These are phyloP conservation scores for Leptinotarsa texana DNA, from an alignment of 1,140 invertebrate genomes.

Conservation along the genomic window DNA sequence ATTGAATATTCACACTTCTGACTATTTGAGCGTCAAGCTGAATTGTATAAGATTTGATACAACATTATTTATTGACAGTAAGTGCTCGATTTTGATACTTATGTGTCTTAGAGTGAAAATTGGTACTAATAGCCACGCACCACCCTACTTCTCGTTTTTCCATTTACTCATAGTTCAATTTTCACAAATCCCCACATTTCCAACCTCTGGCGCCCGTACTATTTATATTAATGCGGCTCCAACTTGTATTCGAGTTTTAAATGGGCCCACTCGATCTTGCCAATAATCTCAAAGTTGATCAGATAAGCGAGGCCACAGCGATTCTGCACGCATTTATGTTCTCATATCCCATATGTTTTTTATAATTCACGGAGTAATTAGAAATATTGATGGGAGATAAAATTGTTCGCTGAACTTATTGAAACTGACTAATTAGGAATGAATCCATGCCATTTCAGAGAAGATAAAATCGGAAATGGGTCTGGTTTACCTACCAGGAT, in stretches of 20 bases:
- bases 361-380: neutral
- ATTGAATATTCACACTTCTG: no score
- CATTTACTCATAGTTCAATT: no score
- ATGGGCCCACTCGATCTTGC: neutral
- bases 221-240: neutral
- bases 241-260: constrained; percentile 2
- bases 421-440: neutral
- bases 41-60: no score
- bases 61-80: no score
- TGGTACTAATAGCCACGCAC: no score
- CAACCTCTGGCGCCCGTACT: neutral
- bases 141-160: no score
- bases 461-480: neutral
- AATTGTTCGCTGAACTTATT: neutral
- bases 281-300: constrained; percentile 8
- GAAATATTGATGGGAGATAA: neutral
- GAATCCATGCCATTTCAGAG: neutral
- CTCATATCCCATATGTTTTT: neutral
- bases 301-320: neutral
- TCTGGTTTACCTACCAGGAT: neutral
- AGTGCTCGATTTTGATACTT: no score
- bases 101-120: no score
- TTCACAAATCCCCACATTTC: no score
- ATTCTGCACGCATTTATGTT: constrained; percentile 5
- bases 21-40: no score